Evolutionary conservation across 2,113 vertebrate genomes (phyloP).

Genomic region (Podilymbus podiceps): DNA sequence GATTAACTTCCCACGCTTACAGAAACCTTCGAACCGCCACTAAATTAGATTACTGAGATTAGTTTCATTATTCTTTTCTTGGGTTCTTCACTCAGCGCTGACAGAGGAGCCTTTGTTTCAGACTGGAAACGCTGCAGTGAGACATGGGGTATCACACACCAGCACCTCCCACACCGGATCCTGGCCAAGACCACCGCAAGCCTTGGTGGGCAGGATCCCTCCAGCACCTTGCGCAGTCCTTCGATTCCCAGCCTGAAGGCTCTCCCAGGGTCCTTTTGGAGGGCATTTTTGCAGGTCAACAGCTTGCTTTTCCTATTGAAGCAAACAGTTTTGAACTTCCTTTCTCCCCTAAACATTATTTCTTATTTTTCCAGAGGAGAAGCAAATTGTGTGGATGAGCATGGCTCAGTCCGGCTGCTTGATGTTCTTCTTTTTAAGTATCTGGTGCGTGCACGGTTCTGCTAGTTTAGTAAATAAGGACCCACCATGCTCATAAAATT

Average conservation of each 20-base stretch:
- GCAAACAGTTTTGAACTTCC: neutral
- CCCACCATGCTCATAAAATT: neutral
- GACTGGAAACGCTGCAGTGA: neutral
- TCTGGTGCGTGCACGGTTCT: neutral
- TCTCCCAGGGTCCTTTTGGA: neutral
- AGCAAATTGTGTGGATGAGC: neutral
- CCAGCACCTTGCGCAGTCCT: neutral
- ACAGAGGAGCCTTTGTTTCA: neutral
- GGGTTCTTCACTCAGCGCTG: neutral
- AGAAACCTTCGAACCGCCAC: neutral
- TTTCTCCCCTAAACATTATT: neutral
- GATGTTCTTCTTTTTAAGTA: neutral
- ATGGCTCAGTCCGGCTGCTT: accelerated
- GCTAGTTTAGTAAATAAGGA: neutral
- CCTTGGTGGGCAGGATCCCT: neutral
- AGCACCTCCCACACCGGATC: accelerated
- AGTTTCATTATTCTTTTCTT: neutral
- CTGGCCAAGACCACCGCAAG: accelerated
- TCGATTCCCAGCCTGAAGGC: neutral
- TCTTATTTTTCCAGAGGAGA: neutral
- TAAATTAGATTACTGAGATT: neutral
- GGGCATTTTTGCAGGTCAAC: neutral
- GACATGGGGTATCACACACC: neutral
- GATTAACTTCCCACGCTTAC: neutral
- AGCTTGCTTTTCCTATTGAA: neutral